Conservation (phyloP, 2,888 invertebrate genomes). For the Alsophila aescularia region DNA sequence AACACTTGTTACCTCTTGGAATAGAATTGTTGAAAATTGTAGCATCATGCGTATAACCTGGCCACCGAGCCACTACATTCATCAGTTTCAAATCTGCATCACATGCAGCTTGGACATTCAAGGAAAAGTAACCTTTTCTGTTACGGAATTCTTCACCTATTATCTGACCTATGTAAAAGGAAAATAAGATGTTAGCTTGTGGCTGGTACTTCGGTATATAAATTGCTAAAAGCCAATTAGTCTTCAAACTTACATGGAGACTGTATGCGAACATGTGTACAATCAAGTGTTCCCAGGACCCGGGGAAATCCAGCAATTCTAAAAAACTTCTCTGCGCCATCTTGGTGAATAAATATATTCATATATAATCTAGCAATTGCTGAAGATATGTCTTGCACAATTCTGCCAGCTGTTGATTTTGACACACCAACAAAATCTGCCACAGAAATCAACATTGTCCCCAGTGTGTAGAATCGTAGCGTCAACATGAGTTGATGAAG, state of each 20-base stretch:
- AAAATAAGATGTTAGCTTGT: conserved; percentile 26
- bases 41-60: conserved; percentile 29
- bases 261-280: conserved; percentile 30
- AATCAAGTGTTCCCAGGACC: conserved; percentile 40
- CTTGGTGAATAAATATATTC: conserved; percentile 33
- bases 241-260: conserved; percentile 35
- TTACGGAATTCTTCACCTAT: conserved; percentile 32
- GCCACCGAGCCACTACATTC: conserved; percentile 30
- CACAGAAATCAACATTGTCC: conserved; percentile 37
- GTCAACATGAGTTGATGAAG: conserved; percentile 39
- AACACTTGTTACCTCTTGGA: conserved; percentile 17
- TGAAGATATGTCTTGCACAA: conserved; percentile 33
- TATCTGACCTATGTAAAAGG: background rate
- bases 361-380: conserved; percentile 37
- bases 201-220: no score
- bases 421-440: conserved; percentile 43
- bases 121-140: conserved; percentile 28
- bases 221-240: background rate
- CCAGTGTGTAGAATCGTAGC: conserved; percentile 41
- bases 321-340: conserved; percentile 30
- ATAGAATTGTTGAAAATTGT: conserved; percentile 34
- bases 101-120: conserved; percentile 34
- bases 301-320: conserved; percentile 35
- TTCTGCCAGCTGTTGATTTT: conserved; percentile 37
- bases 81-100: conserved; percentile 25